A percentile compares a stretch with the other conserved stretches of the same genome.
These are phyloP conservation scores for Hylaeus volcanicus DNA, from an alignment of 1,140 invertebrate species.

Conservation along the genomic window DNA sequence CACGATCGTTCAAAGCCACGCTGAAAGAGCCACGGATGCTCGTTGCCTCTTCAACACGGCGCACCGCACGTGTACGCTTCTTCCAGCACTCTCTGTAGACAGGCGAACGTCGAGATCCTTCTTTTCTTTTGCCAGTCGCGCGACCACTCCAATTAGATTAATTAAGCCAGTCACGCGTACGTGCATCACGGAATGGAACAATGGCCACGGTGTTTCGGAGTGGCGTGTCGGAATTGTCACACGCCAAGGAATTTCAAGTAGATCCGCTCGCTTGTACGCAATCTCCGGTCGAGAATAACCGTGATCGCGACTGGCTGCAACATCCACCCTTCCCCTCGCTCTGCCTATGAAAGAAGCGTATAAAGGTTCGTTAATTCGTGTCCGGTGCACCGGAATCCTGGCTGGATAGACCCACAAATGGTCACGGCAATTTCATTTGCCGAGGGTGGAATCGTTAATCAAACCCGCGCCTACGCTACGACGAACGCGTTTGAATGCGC, in stretches of 20 bases:
- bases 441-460: constrained; percentile 58
- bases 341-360: constrained; percentile 50
- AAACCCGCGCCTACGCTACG: constrained; percentile 40
- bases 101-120: constrained; percentile 2
- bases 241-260: constrained; percentile 62
- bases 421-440: constrained; percentile 60
- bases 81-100: neutral
- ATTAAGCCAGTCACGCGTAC: constrained; percentile 60
- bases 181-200: constrained; percentile 54
- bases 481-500: too few species aligned
- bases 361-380: constrained; percentile 63
- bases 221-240: constrained; percentile 56
- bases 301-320: constrained; percentile 34
- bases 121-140: constrained; percentile 39
- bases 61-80: constrained; percentile 1
- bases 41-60: constrained; percentile 14
- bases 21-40: neutral
- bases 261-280: constrained; percentile 46
- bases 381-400: constrained; percentile 58
- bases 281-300: constrained; percentile 52
- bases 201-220: constrained; percentile 51
- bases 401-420: constrained; percentile 54
- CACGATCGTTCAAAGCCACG: constrained; percentile 17
- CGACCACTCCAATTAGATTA: constrained; percentile 68
- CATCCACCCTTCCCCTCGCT: constrained; percentile 21